Evolutionary conservation across 2,113 vertebrate species (phyloP).

Genomic region (Dipodomys stephensi): DNA sequence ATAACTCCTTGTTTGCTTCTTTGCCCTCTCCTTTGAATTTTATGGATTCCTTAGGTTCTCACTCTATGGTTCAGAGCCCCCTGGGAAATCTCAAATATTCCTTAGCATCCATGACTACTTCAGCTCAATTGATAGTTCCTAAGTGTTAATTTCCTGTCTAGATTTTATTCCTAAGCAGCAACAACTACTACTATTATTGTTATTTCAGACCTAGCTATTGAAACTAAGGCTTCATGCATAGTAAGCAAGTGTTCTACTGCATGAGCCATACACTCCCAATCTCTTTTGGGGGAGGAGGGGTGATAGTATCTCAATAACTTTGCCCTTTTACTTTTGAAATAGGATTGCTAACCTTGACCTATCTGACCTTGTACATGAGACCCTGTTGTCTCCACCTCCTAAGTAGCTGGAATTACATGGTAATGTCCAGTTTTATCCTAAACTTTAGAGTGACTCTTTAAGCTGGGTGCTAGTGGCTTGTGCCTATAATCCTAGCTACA

Average conservation of each 20-base stretch:
- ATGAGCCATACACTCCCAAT: neutral
- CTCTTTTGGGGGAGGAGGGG: neutral
- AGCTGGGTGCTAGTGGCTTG: neutral
- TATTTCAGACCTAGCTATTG: neutral
- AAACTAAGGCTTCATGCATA: neutral
- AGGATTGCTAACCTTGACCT: too few relatives aligned
- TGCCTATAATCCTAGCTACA: neutral
- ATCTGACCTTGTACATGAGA: too few relatives aligned
- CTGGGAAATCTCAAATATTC: neutral
- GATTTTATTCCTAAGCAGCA: conserved; percentile 7
- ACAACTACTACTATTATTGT: neutral
- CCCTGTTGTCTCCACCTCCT: too few relatives aligned
- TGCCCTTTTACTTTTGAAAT: too few relatives aligned
- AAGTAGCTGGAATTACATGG: too few relatives aligned
- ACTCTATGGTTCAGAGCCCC: neutral
- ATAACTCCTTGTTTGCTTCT: conserved; percentile 41
- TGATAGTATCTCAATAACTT: too few relatives aligned
- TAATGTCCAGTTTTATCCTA: too few relatives aligned
- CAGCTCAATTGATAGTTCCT: conserved; percentile 17
- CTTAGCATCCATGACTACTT: conserved; percentile 9
- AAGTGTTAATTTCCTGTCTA: neutral
- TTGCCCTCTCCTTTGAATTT: conserved; percentile 38
- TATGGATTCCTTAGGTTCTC: neutral
- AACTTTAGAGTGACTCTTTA: too few relatives aligned
- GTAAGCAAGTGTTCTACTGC: neutral